phyloP scores from a whole-genome alignment of 2,888 invertebrate genomes.

The Rotaria socialis region DNA sequence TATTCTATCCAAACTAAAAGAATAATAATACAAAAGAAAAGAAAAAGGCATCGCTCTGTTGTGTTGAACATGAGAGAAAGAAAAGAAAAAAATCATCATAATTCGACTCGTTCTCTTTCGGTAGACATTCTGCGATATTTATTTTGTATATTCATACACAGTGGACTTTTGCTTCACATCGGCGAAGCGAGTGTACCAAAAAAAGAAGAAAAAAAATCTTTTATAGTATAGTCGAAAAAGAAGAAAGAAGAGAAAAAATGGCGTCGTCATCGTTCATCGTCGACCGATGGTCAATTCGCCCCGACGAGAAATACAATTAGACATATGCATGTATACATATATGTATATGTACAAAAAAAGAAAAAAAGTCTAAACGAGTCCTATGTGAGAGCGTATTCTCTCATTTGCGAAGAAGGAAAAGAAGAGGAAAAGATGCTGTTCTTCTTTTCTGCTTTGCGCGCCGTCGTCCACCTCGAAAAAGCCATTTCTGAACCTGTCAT shows the following conservation, averaged over 20 bases:
- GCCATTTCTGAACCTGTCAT: constrained; percentile 29
- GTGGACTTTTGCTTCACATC: not conserved
- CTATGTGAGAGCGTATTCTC: constrained; percentile 13
- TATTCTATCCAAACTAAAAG: not conserved
- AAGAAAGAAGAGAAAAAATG: constrained; percentile 32
- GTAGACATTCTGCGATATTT: constrained; percentile 24
- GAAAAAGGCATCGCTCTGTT: not conserved
- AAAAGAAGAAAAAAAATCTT: not conserved
- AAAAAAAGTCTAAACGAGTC: not conserved
- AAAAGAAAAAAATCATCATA: not conserved
- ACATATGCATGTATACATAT: not conserved
- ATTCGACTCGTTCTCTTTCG: constrained; percentile 23
- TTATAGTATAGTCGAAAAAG: not conserved
- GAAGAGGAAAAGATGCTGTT: constrained; percentile 26
- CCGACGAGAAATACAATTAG: constrained; percentile 37
- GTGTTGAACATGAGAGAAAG: not conserved
- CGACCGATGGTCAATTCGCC: constrained; percentile 25
- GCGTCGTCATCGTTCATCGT: constrained; percentile 16
- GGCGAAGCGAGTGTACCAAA: not conserved
- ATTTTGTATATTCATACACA: not conserved
- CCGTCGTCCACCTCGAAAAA: constrained; percentile 32
- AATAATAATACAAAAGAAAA: not conserved
- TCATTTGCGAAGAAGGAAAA: constrained; percentile 7
- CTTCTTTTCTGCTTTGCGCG: constrained; percentile 32
- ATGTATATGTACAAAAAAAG: constrained; percentile 17